These are phyloP conservation scores for Drosophila gunungcola DNA, from an alignment of 1,140 invertebrate species.

Conservation along the genomic window DNA sequence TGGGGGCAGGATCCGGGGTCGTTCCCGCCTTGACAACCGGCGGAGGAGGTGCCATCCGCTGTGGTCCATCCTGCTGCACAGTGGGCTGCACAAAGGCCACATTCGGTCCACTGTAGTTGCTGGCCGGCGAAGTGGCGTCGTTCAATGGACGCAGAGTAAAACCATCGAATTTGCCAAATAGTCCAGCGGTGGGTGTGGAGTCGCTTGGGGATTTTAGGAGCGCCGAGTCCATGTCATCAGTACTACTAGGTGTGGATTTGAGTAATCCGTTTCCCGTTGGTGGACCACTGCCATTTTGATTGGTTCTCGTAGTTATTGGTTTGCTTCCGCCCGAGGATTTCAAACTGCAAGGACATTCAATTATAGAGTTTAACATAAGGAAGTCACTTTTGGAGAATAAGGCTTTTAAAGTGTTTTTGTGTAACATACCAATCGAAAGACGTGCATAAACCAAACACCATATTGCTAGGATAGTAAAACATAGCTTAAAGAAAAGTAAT, in stretches of 20 bases:
- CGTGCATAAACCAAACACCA: constrained; percentile 27
- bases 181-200: constrained; percentile 86
- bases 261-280: constrained; percentile 77
- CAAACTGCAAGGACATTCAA: constrained; percentile 56
- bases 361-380: constrained; percentile 18
- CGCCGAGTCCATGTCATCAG: constrained; percentile 87
- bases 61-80: constrained; percentile 72
- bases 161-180: constrained; percentile 94
- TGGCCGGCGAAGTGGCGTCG: constrained; percentile 61
- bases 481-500: neutral
- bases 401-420: constrained; percentile 9
- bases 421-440: constrained; percentile 60
- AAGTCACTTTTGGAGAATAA: too few species aligned
- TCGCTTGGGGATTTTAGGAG: constrained; percentile 86
- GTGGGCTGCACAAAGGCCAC: constrained; percentile 84
- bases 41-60: constrained; percentile 74
- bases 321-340: constrained; percentile 66
- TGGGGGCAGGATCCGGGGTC: neutral
- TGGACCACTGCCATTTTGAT: constrained; percentile 65
- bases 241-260: constrained; percentile 86
- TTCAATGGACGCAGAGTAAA: constrained; percentile 90
- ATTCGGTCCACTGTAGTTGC: constrained; percentile 77
- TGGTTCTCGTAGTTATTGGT: constrained; percentile 42
- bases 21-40: constrained; percentile 44
- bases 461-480: constrained; percentile 17